Evolutionary conservation across 2,888 invertebrate genomes (phyloP).

Genomic region (Agrenia bidenticulata): DNA sequence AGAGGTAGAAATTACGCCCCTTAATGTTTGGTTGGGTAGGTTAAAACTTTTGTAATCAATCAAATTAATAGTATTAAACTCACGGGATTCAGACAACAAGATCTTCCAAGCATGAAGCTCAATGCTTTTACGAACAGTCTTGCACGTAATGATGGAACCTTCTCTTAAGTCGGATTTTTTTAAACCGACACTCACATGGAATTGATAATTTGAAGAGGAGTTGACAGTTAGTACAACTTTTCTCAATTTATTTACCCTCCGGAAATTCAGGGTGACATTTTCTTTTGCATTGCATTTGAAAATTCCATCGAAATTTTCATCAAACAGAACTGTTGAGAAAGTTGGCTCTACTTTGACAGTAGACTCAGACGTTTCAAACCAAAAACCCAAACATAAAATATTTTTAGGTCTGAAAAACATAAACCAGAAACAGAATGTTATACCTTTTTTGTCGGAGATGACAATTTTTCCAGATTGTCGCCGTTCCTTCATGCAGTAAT

Average conservation of each 20-base stretch:
- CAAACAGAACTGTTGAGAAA: conserved; percentile 26
- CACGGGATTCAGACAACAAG: conserved; percentile 22
- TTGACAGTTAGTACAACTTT: conserved; percentile 29
- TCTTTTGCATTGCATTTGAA: conserved; percentile 43
- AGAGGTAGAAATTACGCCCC: background rate
- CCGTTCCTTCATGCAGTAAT: conserved; percentile 15
- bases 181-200: conserved; percentile 22
- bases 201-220: conserved; percentile 29
- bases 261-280: conserved; percentile 35
- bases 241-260: conserved; percentile 23
- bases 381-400: conserved; percentile 4
- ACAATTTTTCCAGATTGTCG: conserved; percentile 30
- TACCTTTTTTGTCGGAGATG: conserved; percentile 3
- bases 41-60: background rate
- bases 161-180: conserved; percentile 26
- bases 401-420: background rate
- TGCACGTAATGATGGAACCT: conserved; percentile 31
- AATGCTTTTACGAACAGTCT: conserved; percentile 20
- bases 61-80: background rate
- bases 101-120: conserved; percentile 42
- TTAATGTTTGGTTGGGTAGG: background rate
- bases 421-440: background rate
- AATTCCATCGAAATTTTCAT: conserved; percentile 25
- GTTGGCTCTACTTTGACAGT: conserved; percentile 26
- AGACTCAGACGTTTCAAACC: conserved; percentile 24